Base-by-base conservation (phyloP, 2,888 invertebrate genomes). In the Hirtodrosophila cameraria region DNA sequence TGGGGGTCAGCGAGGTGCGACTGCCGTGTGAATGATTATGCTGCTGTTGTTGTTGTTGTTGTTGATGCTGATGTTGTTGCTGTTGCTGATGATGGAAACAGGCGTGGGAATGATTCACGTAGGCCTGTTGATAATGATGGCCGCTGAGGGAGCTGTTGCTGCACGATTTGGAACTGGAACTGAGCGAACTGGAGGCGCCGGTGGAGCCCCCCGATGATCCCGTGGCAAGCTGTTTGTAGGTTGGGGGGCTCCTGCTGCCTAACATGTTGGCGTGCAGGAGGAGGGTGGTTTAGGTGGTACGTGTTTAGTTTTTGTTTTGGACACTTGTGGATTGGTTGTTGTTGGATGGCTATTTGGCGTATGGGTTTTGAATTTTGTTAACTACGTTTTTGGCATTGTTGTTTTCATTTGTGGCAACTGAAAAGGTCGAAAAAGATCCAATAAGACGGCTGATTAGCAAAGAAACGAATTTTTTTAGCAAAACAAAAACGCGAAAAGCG, bases 141-240 rank as follows among this genome's bases (percentile, higher is more conserved):
- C 63, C 64, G 12, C 78, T 67, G 3, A 74, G 77, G 33, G 77
- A 71, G 43, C 50, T 59, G 35, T 28, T 63, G 62, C 41, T 57
- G 53, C 52, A 49, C 12, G 59, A 59, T 7, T 65, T 66, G 45
- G 66, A 45, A 28, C 18, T 49, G 46, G 55, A 23, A 25, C 59
- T 59, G 45, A n/a, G n/a, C n/a, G 61, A 36, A 50, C 62, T 66
- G 43, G 72, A 68, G 33, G 50, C 53, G 57, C 76, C 77, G 67
- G 64, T 55, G 89, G 90, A 90, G 90, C 90, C 89, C 89, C 90
- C 90, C 89, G 80, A 75, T 55, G 80, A 75, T 55, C 90, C 89
- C 87, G 80, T 74, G 54, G 83, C 72, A 59, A 69, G 71, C 31
- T 73, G 72, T 64, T 85, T 86, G 65, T 83, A 78, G 52, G 80